These are phyloP conservation scores for Oxyura jamaicensis DNA, from an alignment of 2,113 vertebrate genomes.

Conservation along the genomic window DNA sequence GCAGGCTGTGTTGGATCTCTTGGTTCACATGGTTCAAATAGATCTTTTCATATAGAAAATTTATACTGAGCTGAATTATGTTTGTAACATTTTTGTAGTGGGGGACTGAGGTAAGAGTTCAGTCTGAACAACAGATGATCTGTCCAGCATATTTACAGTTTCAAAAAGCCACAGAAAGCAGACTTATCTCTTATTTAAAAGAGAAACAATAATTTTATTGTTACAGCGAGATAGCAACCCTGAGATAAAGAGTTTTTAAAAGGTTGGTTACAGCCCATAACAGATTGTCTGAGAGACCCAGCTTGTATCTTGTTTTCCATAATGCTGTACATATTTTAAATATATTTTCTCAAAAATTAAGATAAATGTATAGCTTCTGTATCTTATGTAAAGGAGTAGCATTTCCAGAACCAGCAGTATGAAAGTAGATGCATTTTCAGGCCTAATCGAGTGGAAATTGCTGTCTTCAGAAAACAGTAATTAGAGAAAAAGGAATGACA, in stretches of 20 bases:
- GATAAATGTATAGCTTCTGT: neutral
- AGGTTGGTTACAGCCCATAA: neutral
- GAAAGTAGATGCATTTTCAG: neutral
- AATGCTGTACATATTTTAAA: neutral
- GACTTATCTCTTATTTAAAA: neutral
- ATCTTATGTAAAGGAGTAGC: no score
- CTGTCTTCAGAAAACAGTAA: neutral
- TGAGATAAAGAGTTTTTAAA: neutral
- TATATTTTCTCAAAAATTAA: neutral
- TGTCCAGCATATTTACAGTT: constrained; percentile 6
- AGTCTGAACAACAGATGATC: neutral
- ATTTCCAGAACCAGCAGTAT: no score
- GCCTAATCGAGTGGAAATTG: neutral
- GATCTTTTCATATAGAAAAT: neutral
- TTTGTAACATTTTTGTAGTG: neutral
- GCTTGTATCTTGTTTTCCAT: neutral
- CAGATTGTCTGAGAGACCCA: neutral
- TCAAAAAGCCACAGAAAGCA: neutral
- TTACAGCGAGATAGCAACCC: neutral
- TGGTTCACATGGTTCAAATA: neutral
- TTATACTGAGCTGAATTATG: neutral
- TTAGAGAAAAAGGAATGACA: neutral
- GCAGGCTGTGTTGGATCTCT: neutral
- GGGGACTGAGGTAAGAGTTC: neutral
- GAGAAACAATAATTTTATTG: constrained; percentile 19